Percentiles rank a stretch among this genome's conserved stretches.
Evolutionary conservation across 2,113 vertebrate species (phyloP).

Genomic region (Ariopsis seemanni): DNA sequence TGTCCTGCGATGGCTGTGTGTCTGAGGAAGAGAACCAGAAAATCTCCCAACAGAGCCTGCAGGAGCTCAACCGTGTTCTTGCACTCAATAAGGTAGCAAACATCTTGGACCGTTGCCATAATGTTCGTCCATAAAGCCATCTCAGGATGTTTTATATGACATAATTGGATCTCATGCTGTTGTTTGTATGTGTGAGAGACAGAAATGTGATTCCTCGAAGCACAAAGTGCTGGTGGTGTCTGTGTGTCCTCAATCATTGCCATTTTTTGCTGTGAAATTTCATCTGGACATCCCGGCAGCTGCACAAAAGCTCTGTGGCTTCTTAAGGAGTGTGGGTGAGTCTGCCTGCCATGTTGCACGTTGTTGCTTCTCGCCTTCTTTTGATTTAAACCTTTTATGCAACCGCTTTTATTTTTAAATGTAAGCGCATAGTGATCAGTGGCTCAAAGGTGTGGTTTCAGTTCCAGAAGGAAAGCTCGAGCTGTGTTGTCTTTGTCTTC

Average conservation of each 20-base stretch:
- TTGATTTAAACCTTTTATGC: neutral
- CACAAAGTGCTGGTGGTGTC: slow-evolving; percentile 72
- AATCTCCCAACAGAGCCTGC: slow-evolving; percentile 86
- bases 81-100: slow-evolving; percentile 86
- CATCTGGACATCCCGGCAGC: slow-evolving; percentile 81
- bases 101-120: neutral
- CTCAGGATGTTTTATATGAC: neutral
- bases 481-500: neutral
- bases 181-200: slow-evolving; percentile 42
- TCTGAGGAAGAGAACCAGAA: slow-evolving; percentile 83
- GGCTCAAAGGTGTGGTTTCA: neutral
- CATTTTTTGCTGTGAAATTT: slow-evolving; percentile 89
- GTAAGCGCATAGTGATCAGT: neutral
- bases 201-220: slow-evolving; percentile 74
- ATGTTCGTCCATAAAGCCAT: neutral
- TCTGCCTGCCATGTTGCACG: neutral
- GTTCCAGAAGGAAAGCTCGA: neutral
- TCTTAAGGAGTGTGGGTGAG: slow-evolving; percentile 91
- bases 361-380: neutral
- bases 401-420: neutral
- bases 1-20: slow-evolving; percentile 90
- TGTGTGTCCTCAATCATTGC: slow-evolving; percentile 72
- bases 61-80: slow-evolving; percentile 80
- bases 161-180: neutral
- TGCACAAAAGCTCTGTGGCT: slow-evolving; percentile 85